Conservation (phyloP, 2,888 invertebrate genomes). For the Agonum fuliginosum region DNA sequence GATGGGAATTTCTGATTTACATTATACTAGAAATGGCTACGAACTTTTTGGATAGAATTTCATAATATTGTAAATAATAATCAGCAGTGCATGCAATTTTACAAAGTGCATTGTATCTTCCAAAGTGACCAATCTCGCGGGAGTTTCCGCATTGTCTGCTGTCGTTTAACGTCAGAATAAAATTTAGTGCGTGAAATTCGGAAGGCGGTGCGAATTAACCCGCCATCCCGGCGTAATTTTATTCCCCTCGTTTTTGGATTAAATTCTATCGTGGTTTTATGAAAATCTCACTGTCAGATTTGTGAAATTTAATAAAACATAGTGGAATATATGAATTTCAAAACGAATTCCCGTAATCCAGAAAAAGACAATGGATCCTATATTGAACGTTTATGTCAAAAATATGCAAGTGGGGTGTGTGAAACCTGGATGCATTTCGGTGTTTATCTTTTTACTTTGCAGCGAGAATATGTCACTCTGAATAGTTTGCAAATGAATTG, state of each 20-base stretch:
- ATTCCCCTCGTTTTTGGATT: slow-evolving; percentile 50
- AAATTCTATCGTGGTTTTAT: slow-evolving; percentile 54
- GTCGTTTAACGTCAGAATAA: slow-evolving; percentile 49
- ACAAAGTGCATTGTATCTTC: too few species aligned
- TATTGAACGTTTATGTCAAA: slow-evolving; percentile 45
- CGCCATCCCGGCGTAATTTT: slow-evolving; percentile 50
- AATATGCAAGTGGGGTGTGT: slow-evolving; percentile 34
- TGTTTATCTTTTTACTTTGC: slow-evolving; percentile 3
- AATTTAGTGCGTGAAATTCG: slow-evolving; percentile 34
- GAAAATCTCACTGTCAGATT: slow-evolving; percentile 58
- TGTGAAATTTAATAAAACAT: slow-evolving; percentile 59
- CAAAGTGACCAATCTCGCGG: slow-evolving; percentile 15
- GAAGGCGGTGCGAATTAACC: slow-evolving; percentile 40
- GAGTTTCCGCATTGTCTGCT: slow-evolving; percentile 27
- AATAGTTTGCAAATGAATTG: slow-evolving; percentile 18
- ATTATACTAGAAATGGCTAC: too few species aligned
- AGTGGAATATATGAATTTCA: slow-evolving; percentile 58
- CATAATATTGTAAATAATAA: too few species aligned
- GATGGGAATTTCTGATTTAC: too few species aligned
- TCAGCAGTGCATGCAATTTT: too few species aligned
- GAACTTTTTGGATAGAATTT: too few species aligned
- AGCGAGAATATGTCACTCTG: not conserved
- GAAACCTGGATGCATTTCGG: not conserved
- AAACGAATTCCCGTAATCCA: slow-evolving; percentile 44
- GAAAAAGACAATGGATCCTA: slow-evolving; percentile 47